These are phyloP conservation scores for Neotoxoptera formosana DNA, from an alignment of 1,140 invertebrate genomes.

Conservation along the genomic window DNA sequence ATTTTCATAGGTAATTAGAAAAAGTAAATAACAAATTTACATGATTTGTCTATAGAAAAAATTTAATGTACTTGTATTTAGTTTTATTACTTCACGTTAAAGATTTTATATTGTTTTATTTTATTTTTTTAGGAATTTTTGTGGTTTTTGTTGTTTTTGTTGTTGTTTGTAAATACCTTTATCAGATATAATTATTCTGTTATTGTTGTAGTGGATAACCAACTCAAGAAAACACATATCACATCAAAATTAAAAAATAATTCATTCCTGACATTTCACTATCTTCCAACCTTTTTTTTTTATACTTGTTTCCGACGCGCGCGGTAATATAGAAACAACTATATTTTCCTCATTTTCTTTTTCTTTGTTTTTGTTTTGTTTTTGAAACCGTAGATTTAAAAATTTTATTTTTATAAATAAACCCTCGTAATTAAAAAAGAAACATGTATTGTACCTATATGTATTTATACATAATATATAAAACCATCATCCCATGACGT, in stretches of 20 bases:
- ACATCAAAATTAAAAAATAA: not conserved
- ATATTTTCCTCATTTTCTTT: conserved; percentile 19
- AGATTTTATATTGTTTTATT: not conserved
- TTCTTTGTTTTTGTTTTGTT: not conserved
- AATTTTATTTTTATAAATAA: not conserved
- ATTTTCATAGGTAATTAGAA: not conserved
- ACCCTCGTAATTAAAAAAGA: not conserved
- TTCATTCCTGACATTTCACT: not conserved
- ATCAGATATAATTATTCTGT: not conserved
- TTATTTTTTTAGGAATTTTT: not conserved
- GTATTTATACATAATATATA: not conserved
- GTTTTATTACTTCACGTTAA: not conserved
- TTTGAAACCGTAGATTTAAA: conserved; percentile 15
- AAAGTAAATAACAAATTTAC: not conserved
- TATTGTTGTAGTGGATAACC: not conserved
- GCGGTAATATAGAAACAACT: not conserved
- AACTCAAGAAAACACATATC: not conserved
- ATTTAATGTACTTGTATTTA: not conserved
- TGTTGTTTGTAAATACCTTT: not conserved
- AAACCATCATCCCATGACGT: not conserved
- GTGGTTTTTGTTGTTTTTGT: not conserved
- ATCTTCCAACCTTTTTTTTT: not conserved
- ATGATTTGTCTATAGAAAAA: not conserved
- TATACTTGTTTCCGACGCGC: not conserved
- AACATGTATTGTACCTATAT: not conserved